phyloP scores from a whole-genome alignment of 2,888 invertebrate genomes.

The Pimpla rufipes region DNA sequence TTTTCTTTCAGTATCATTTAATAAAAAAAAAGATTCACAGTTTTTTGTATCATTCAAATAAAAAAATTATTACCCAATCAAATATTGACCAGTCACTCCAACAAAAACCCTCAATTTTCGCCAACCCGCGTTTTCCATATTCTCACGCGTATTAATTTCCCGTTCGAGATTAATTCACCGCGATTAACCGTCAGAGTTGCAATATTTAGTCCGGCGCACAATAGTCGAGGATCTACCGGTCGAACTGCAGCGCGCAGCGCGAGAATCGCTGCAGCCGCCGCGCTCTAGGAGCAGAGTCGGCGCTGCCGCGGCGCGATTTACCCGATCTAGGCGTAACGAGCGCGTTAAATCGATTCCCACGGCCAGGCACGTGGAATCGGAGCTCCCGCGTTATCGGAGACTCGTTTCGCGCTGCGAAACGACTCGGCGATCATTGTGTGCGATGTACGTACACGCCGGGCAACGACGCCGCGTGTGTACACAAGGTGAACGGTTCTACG shows the following conservation, averaged over 20 bases:
- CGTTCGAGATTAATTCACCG: background rate
- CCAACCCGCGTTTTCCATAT: background rate
- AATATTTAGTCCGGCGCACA: background rate
- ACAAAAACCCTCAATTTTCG: too few relatives aligned
- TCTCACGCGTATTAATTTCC: background rate
- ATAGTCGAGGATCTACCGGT: background rate
- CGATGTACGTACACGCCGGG: slow-evolving; percentile 3
- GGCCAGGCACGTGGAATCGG: slow-evolving; percentile 67
- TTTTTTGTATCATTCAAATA: too few relatives aligned
- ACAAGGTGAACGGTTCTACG: slow-evolving; percentile 60
- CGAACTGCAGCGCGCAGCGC: background rate
- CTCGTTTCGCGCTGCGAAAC: slow-evolving; percentile 65
- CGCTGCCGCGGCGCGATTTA: slow-evolving; percentile 43
- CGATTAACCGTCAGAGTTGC: background rate
- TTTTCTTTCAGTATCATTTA: too few relatives aligned
- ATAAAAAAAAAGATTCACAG: too few relatives aligned
- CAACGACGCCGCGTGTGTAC: slow-evolving; percentile 9
- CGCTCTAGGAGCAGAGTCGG: background rate
- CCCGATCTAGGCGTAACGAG: slow-evolving; percentile 68
- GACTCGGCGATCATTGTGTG: slow-evolving; percentile 38
- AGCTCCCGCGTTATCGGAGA: slow-evolving; percentile 70
- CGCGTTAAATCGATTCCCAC: slow-evolving; percentile 73
- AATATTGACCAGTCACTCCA: too few relatives aligned
- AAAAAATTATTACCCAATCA: too few relatives aligned
- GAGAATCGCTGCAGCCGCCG: background rate